A percentile compares a stretch with the other conserved stretches of the same genome.
Conservation (phyloP, 2,888 invertebrate species). For the Mesochorus sp. region DNA sequence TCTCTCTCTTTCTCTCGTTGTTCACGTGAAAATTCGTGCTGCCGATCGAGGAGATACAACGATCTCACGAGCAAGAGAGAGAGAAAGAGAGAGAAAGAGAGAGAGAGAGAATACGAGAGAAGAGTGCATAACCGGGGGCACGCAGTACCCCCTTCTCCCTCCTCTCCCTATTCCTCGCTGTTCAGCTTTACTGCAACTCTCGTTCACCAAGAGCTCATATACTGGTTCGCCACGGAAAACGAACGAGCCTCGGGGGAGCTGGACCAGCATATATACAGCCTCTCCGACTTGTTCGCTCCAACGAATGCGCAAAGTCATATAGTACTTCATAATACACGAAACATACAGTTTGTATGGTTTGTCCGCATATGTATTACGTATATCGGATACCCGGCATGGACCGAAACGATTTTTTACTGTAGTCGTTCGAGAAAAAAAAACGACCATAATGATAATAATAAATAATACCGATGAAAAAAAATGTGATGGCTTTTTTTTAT, state of each 20-base stretch:
- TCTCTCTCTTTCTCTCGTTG: slow-evolving; percentile 35
- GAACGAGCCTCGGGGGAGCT: slow-evolving; percentile 52
- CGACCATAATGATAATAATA: not conserved
- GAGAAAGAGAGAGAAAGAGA: slow-evolving; percentile 28
- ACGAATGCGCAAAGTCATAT: slow-evolving; percentile 3
- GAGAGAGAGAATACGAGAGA: slow-evolving; percentile 10
- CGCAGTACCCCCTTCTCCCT: slow-evolving; percentile 31
- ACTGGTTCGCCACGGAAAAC: slow-evolving; percentile 46
- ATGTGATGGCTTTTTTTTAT: no score
- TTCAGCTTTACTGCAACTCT: slow-evolving; percentile 60
- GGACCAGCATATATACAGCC: slow-evolving; percentile 21
- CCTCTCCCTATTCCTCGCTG: not conserved
- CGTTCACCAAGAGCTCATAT: slow-evolving; percentile 38
- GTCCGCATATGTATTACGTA: not conserved
- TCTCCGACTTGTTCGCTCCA: slow-evolving; percentile 18
- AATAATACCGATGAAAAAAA: no score
- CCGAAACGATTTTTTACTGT: not conserved
- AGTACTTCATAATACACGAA: slow-evolving; percentile 15
- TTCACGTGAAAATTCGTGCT: slow-evolving; percentile 67
- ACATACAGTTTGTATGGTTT: slow-evolving; percentile 7
- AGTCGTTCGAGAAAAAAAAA: not conserved
- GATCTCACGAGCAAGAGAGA: slow-evolving; percentile 40
- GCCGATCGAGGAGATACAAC: slow-evolving; percentile 66
- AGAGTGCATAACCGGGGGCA: slow-evolving; percentile 55
- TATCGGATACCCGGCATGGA: not conserved